A percentile compares a stretch with the other conserved stretches of the same genome.
These are phyloP conservation scores for Poeciliopsis turrubarensis DNA, from an alignment of 2,113 vertebrate genomes.

Conservation along the genomic window DNA sequence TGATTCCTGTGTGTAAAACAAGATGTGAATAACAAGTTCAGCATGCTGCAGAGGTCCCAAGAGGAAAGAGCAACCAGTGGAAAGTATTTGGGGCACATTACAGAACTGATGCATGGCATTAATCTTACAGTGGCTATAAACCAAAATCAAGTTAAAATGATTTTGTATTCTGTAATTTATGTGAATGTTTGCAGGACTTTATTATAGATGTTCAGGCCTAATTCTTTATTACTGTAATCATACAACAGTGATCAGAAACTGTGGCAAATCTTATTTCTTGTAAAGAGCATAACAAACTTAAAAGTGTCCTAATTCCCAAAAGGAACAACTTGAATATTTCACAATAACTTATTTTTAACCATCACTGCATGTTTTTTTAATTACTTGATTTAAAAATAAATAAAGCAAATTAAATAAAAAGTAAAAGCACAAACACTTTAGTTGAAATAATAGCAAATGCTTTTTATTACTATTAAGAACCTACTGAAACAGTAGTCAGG, in stretches of 20 bases:
- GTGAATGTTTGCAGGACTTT: conserved; percentile 1
- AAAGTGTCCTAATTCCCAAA: not conserved
- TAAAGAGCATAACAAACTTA: no score
- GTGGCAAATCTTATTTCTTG: no score
- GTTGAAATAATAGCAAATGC: not conserved
- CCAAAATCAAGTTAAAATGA: conserved; percentile 10
- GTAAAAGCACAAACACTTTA: not conserved
- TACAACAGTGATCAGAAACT: not conserved
- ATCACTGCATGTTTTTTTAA: not conserved
- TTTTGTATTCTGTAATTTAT: conserved; percentile 23
- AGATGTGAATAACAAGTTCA: not conserved
- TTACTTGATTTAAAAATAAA: not conserved
- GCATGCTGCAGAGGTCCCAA: not conserved
- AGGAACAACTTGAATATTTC: not conserved
- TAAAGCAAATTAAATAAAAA: not conserved
- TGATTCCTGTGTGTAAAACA: not conserved
- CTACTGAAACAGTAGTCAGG: not conserved
- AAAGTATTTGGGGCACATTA: not conserved
- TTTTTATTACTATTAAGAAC: not conserved
- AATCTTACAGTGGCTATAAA: not conserved
- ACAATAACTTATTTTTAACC: not conserved
- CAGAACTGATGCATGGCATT: not conserved
- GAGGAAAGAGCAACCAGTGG: not conserved
- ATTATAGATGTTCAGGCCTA: conserved; percentile 30
- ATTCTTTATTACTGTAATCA: not conserved